Evolutionary conservation across 2,797 vertebrate genomes (phyloP), one percentile per base, ranked within the genome.

Genomic region (Astyanax mexicanus): DNA sequence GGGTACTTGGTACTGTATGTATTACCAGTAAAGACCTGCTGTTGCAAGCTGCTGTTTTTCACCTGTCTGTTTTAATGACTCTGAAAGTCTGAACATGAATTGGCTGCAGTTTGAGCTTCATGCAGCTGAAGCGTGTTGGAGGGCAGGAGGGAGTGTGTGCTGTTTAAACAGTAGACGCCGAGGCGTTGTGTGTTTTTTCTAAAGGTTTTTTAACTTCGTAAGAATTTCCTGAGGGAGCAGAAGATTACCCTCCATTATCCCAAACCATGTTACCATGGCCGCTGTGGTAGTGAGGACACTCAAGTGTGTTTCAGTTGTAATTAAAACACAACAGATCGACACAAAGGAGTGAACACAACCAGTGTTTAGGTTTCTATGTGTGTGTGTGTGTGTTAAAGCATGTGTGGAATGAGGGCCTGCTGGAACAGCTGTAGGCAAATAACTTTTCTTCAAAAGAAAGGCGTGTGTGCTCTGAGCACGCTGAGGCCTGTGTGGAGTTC

Each of bases 381-480:
- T 51, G 47, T 51, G 47, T 54, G 21, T 54, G 10, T 54, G 51
- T 54, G 51, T 25, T 21, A 25, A 25, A 12, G 12, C 1, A 29
- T 57, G 54, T 15, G 5, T 29, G 54, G 54, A 57, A 57, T 57
- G 54, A 29, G 54, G 54, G 27, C 54, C 27, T 57, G 54, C 54
- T 57, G 54, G 27, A 17, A 57, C 54, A 57, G 0, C 54, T 57
- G 54, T 25, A 54, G 9, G 25, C 23, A 54, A 3, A 54, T 54
- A 25, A 23, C 27, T 54, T 25, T 54, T 51, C 11, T 25, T 15
- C 19, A 13, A 15, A n/a, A 13, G 8, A 25, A 54, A 3, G 49
- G 45, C 49, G 45, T 49, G 51, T 52, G 21, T 25, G 19, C 19
- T 10, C n/a, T 54, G 11, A 54, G 51, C 51, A 54, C 23, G 51